Percentiles rank a stretch among this genome's conserved stretches.
Evolutionary conservation across 2,113 vertebrate genomes (phyloP).

Genomic region (Seriola dumerili): DNA sequence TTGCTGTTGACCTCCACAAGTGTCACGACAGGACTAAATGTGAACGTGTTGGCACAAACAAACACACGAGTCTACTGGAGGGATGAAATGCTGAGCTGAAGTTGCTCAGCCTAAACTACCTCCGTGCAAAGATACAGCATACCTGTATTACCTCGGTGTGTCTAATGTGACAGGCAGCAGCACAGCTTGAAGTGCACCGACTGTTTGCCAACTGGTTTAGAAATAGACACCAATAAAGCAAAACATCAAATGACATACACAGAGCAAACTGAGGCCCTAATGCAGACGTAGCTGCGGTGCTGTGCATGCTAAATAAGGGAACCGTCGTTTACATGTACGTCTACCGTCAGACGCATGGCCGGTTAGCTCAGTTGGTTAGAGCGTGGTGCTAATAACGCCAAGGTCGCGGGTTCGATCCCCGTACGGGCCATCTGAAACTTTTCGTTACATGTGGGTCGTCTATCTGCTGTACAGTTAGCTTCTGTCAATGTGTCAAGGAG

Average conservation of each 20-base stretch:
- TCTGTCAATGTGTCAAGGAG: no score
- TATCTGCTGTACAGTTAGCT: no score
- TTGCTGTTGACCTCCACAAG: background rate
- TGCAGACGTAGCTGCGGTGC: no score
- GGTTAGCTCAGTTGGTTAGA: conserved; percentile 70
- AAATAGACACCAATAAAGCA: background rate
- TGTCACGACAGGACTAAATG: conserved; percentile 11
- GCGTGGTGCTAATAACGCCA: conserved; percentile 85
- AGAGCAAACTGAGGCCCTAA: no score
- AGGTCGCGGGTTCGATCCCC: conserved; percentile 81
- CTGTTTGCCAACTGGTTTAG: no score
- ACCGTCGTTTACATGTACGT: no score
- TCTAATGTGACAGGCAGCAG: background rate
- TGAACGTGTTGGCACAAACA: background rate
- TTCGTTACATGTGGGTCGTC: no score
- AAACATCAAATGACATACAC: background rate
- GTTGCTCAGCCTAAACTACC: background rate
- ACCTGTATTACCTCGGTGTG: background rate
- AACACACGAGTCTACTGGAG: no score
- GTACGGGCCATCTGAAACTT: conserved; percentile 66
- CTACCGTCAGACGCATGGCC: background rate
- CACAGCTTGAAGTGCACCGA: no score
- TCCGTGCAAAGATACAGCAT: background rate
- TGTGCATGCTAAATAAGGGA: no score
- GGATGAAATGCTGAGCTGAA: background rate